Conservation (phyloP, 2,888 invertebrate species). For the Diplolepis rosae region DNA sequence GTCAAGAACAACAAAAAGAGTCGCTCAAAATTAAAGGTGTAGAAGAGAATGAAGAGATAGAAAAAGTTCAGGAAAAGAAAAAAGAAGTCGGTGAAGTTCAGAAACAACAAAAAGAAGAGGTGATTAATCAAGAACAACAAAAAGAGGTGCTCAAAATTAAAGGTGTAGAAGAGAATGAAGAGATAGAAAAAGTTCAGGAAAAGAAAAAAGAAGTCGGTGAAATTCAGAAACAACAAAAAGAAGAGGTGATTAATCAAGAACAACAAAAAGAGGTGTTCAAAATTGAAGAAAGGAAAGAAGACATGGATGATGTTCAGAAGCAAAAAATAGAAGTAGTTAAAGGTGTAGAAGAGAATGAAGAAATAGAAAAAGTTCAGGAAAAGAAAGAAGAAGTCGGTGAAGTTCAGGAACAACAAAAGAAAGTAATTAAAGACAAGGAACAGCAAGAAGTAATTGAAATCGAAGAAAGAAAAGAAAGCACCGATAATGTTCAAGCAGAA, state of each 20-base stretch:
- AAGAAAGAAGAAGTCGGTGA: conserved; percentile 10
- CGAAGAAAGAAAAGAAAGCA: too few relatives aligned
- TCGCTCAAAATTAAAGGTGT: not conserved
- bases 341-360: not conserved
- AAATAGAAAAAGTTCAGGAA: not conserved
- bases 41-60: not conserved
- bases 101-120: conserved; percentile 36
- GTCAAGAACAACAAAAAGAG: too few relatives aligned
- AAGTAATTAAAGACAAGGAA: too few relatives aligned
- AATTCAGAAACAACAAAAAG: conserved; percentile 36
- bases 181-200: not conserved
- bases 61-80: not conserved
- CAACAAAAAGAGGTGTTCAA: not conserved
- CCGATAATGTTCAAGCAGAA: too few relatives aligned
- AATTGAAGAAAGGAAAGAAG: not conserved
- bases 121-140: conserved; percentile 35
- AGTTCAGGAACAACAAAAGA: too few relatives aligned
- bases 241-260: conserved; percentile 57
- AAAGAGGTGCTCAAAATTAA: too few relatives aligned
- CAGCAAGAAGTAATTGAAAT: too few relatives aligned
- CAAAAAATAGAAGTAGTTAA: not conserved
- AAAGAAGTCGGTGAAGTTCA: conserved; percentile 37
- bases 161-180: conserved; percentile 31
- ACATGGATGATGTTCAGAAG: not conserved
- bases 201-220: not conserved